phyloP scores from a whole-genome alignment of 2,113 vertebrate genomes.

The Recurvirostra avosetta region DNA sequence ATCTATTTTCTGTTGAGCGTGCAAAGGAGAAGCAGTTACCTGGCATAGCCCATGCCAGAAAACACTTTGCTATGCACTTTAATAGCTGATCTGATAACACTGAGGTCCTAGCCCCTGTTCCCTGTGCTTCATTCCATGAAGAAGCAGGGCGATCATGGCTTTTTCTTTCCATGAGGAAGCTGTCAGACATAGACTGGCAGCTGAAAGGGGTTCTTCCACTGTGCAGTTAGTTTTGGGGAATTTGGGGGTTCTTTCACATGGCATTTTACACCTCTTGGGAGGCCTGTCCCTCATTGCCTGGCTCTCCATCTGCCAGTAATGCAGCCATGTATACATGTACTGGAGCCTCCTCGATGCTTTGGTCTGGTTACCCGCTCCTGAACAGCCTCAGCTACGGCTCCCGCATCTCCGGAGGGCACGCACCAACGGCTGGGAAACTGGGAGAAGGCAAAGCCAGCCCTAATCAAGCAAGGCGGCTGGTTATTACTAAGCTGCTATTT shows the following conservation, averaged over 20 bases:
- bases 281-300: neutral
- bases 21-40: neutral
- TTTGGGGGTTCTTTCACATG: neutral
- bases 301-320: neutral
- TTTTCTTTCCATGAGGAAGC: neutral
- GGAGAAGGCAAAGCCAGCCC: neutral
- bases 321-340: neutral
- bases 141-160: neutral
- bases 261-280: neutral
- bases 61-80: neutral
- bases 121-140: neutral
- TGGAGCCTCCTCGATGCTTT: neutral
- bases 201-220: neutral
- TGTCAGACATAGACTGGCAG: neutral
- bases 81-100: neutral
- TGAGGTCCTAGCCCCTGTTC: neutral
- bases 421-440: constrained; percentile 14
- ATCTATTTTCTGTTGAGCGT: neutral
- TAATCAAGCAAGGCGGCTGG: neutral
- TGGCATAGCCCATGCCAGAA: neutral
- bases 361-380: neutral
- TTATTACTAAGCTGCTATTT: constrained; percentile 12
- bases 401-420: neutral
- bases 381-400: neutral
- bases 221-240: neutral